Conservation (phyloP, 2,113 vertebrate species). For the Amazona vittata region DNA sequence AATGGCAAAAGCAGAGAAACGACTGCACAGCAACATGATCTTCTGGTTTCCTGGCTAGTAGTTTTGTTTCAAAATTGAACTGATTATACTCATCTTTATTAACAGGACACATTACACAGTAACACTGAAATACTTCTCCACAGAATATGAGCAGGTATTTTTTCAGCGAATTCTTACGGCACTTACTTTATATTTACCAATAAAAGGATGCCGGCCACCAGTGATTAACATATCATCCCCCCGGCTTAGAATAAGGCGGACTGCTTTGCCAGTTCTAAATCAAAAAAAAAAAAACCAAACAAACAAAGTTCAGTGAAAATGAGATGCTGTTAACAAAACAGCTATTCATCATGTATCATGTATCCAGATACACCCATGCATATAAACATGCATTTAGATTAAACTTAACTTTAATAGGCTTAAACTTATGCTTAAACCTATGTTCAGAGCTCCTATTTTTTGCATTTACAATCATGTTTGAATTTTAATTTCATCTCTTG, state of each 20-base stretch:
- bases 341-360: background rate
- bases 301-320: background rate
- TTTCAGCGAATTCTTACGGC: background rate
- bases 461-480: background rate
- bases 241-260: conserved; percentile 85
- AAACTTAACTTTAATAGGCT: background rate
- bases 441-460: background rate
- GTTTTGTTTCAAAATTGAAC: background rate
- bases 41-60: background rate
- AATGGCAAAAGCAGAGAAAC: background rate
- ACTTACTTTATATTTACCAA: conserved; percentile 89
- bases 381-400: background rate
- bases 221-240: conserved; percentile 90
- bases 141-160: background rate
- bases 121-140: background rate
- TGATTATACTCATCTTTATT: background rate
- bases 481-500: background rate
- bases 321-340: background rate
- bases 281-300: background rate
- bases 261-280: conserved; percentile 79
- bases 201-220: conserved; percentile 84
- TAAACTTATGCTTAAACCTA: background rate
- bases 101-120: background rate
- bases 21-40: background rate
- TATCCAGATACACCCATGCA: background rate